Base-by-base conservation (phyloP, 1,140 invertebrate genomes). In the Orius laevigatus region DNA sequence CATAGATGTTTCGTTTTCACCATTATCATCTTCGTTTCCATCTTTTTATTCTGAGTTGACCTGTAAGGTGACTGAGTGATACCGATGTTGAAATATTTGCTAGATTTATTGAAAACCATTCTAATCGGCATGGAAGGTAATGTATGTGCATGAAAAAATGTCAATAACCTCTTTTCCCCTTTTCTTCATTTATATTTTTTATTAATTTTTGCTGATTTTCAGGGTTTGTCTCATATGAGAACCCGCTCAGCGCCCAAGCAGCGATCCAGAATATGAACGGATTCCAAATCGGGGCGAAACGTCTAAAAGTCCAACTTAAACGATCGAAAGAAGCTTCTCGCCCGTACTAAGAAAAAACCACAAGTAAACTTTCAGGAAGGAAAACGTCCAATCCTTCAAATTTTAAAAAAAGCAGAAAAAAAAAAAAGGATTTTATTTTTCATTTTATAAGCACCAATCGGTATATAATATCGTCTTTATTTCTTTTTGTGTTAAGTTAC, bases 221-320 rank as follows among this genome's bases (percentile, higher is more conserved):
- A 82, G 80, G 81, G 59, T 96, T 97, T 71, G 92, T 96, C 42
- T 95, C 91, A 49, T 97, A 91, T 64, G 91, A 95, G 67, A 95
- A 91, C 67, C 77, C 84, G 44, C 68, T 81, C 54, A 91, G 88
- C 61, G 91, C 91, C 52, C 89, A 94, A 65, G 78, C 84, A 59
- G 93, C 93, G 54, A 96, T 97, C 59, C 83, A 90, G 63, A 84
- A 86, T 58, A 95, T 97, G 91, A 92, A 97, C 70, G 87, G 92
- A 57, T 96, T 93, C 65, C 91, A 94, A 70, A 90, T 96, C 66
- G 91, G 91, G 62, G 92, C 86, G 65, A 97, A 96, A 69, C 78
- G 91, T 63, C 78, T 96, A 55, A 96, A 96, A 78, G 92, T 97
- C 64, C 91, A 96, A 71, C 75, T 95, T 62, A 97, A 97, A 74